Evolutionary conservation across 2,888 invertebrate species (phyloP), one percentile per base, ranked within the genome.

Genomic region (Octonoba sinensis): DNA sequence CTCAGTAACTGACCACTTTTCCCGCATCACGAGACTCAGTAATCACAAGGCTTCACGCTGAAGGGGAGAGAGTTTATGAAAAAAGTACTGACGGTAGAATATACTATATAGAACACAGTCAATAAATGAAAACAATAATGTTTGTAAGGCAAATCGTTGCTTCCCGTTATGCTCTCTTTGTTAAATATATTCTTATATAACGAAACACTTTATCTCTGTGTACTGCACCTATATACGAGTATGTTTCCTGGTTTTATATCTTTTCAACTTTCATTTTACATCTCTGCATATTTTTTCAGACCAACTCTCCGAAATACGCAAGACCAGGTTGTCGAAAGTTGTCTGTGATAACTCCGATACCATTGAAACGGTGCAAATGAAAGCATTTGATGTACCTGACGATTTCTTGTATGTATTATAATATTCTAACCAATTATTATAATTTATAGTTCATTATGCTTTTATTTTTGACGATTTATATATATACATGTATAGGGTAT

Each of bases 281-380:
- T 27, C 27, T 27, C 27, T 3, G 27, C 6, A 27, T 27, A 27
- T 86, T 85, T 86, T 87, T 16, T 69, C 82, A 56, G 86, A 85
- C 3, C 97, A 97, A 91, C 89, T 97, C 18, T 89, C 90, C 0
- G 94, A 96, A 88, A 92, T 98, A 72, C 92, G 95, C 0, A 96
- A 96, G 88, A 91, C 92, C 0, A 95, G 95, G 0, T 87, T 97
- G 56, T 92, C 96, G 0, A 95, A 96, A 88, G 89, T 96, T 0
- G 89, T 96, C 76, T 98, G 97, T 87, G 94, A 96, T 85, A 97
- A 97, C 89, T 92, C 96, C 88, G 97, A 97, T 87, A 90, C 93
- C 6, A 91, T 93, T 54, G 93, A 93, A 3, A 94, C 95, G 76
- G 95, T 97, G 89, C 97, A 97, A 87, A 91, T 96, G 67, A 94